These are phyloP conservation scores for Stegostoma tigrinum DNA, from an alignment of 2,113 vertebrate species.

Conservation along the genomic window DNA sequence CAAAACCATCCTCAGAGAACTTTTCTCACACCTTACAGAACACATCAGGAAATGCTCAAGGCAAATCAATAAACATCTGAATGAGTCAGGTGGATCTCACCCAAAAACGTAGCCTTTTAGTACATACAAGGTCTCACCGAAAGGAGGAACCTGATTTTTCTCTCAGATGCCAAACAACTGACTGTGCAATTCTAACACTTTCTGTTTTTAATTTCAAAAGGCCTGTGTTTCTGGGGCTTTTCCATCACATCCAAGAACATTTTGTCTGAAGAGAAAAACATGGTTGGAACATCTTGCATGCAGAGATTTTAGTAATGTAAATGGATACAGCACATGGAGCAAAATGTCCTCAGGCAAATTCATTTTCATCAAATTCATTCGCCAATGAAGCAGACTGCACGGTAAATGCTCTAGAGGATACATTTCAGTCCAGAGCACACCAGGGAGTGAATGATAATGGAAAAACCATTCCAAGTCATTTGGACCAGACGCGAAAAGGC, in stretches of 20 bases:
- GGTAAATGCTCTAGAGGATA: background rate
- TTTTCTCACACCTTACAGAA: background rate
- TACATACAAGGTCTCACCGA: background rate
- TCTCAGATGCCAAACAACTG: background rate
- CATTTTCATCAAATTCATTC: slow-evolving; percentile 5
- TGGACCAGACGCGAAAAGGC: background rate
- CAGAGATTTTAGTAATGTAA: slow-evolving; percentile 26
- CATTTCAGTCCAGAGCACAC: background rate
- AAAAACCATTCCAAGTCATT: slow-evolving; percentile 8
- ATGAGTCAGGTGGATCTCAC: background rate
- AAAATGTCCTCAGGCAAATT: slow-evolving; percentile 11
- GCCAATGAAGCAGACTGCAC: background rate
- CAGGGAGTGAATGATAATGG: background rate
- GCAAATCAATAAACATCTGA: slow-evolving; percentile 1
- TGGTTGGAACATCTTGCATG: slow-evolving; percentile 15
- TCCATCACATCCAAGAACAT: slow-evolving; percentile 8
- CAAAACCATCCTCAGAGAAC: background rate
- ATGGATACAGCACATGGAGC: slow-evolving; percentile 1
- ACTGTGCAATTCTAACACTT: background rate
- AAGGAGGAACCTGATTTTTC: background rate
- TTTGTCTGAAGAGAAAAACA: background rate
- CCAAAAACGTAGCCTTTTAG: background rate
- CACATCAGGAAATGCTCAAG: slow-evolving; percentile 25
- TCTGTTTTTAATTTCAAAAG: slow-evolving; percentile 22
- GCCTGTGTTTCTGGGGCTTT: background rate